Base-by-base conservation (phyloP, 2,113 vertebrate species). In the Dinomys branickii region DNA sequence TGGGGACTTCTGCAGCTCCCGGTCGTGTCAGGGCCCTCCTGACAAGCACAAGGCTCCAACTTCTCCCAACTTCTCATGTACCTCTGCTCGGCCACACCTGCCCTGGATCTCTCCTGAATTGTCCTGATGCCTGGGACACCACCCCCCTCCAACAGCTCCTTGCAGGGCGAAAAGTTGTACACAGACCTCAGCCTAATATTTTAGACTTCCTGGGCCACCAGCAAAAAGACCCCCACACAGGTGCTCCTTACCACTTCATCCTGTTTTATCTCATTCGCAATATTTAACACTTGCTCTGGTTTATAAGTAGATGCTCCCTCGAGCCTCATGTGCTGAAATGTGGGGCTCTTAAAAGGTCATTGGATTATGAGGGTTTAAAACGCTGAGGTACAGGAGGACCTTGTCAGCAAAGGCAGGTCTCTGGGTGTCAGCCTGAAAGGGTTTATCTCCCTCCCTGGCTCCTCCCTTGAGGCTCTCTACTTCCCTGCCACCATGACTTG, bases 11-110 rank as follows among this genome's bases (percentile, higher is more conserved):
- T n/a, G n/a, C n/a, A n/a, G 22, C 54, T 61, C 52, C 85, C 20
- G 10, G 80, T 67, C 54, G 52, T 30, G 80, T n/a, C 17, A 12
- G 41, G 67, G 30, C n/a, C 67, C 17, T 88, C 33, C 1, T 1
- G 38, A 28, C 33, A 47, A 22, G 11, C 69, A 6, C 0, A 5
- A 50, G 35, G 16, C 33, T 44, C 47, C 80, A 35, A 33, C 50
- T n/a, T n/a, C 75, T 26, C 75, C 63, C 20, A 10, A 5, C 4
- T 7, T 28, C 9, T 13, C 7, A 2, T 0, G 2, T 3, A 56
- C 28, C 24, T 24, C 33, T 4, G 1, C 83, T 44, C 7, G 0
- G 54, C 35, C 73, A 52, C 52, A 4, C 1, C 2, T 1, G 11
- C 58, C 44, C 65, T 0, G 0, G 22, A 33, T n/a, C 59, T 50